phyloP scores from a whole-genome alignment of 2,888 invertebrate genomes.

The Steinernema hermaphroditum region DNA sequence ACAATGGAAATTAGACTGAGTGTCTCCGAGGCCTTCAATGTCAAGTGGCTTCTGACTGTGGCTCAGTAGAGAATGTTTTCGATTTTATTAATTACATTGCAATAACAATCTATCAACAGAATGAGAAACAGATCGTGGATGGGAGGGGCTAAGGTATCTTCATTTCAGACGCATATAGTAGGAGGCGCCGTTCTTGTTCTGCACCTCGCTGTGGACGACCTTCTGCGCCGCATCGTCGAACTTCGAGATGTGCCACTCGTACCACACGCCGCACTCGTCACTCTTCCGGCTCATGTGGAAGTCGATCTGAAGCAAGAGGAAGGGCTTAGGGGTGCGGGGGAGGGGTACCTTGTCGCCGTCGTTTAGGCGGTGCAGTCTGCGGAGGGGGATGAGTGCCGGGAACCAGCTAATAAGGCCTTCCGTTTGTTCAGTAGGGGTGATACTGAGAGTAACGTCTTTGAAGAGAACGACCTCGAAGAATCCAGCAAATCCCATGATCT shows the following conservation, averaged over 20 bases:
- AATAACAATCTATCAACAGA: neutral
- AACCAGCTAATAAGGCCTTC: conserved; percentile 81
- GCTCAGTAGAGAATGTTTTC: too few relatives aligned
- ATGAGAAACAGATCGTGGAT: neutral
- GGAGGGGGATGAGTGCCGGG: conserved; percentile 84
- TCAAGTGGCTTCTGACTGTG: neutral
- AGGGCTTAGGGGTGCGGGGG: neutral
- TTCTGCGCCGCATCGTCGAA: neutral
- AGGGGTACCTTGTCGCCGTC: conserved; percentile 43
- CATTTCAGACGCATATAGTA: conserved; percentile 51
- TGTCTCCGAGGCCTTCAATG: conserved; percentile 12
- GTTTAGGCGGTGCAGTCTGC: conserved; percentile 48
- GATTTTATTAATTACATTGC: neutral
- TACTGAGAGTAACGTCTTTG: conserved; percentile 80
- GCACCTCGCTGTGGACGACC: conserved; percentile 40
- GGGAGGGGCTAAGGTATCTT: neutral
- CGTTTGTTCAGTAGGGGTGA: conserved; percentile 51
- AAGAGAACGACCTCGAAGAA: conserved; percentile 89
- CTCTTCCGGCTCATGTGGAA: conserved; percentile 53
- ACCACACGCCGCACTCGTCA: conserved; percentile 62
- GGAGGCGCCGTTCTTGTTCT: conserved; percentile 54
- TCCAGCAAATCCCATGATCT: conserved; percentile 81
- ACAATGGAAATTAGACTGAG: neutral
- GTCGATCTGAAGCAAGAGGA: conserved; percentile 38
- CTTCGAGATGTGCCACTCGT: conserved; percentile 58